Base-by-base conservation (phyloP, 2,888 invertebrate species). In the Latrodectus hesperus region DNA sequence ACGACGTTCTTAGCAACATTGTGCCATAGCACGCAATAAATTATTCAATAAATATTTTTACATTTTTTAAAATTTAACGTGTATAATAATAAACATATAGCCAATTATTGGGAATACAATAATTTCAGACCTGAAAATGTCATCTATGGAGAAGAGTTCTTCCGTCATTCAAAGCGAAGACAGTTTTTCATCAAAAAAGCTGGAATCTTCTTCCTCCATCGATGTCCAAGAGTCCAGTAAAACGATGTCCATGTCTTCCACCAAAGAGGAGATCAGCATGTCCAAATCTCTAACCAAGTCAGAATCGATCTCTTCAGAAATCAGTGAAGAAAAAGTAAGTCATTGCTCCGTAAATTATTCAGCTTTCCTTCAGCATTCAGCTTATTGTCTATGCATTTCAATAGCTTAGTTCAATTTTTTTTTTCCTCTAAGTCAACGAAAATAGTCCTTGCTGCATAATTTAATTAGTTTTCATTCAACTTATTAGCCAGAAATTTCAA, bases 241-340 rank as follows among this genome's bases (percentile, higher is more conserved):
- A 64, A 68, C 49, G 1, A 78, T 79, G 78, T 72, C 72, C 26
- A 81, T 87, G 78, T 55, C 55, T 16, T 73, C 82, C 22, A 53
- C 65, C 5, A 88, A 88, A 49, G 83, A 88, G n/a, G 88, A 88
- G 16, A 53, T 79, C 14, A 83, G 83, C 79, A 79, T 88, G 83
- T 79, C 78, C 68, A 87, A 87, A 17, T 78, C 88, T 26, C 22
- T 83, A n/a, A 79, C 71, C 52, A 83, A 83, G n/a, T 82, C 88
- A 0, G 83, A 88, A 53, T 88, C 88, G n/a, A 75, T 88, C 12
- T 78, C 83, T 16, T 78, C 78, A 14, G 88, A 88, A 70, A 76
- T 83, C 52, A 83, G 83, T 53, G 88, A 83, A 65, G 88, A 88
- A 38, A 88, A 88, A 78, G 88, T 88, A 38, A 76, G 76, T 26